Evolutionary conservation across 2,113 vertebrate genomes (phyloP).

Genomic region (Kryptolebias marmoratus): DNA sequence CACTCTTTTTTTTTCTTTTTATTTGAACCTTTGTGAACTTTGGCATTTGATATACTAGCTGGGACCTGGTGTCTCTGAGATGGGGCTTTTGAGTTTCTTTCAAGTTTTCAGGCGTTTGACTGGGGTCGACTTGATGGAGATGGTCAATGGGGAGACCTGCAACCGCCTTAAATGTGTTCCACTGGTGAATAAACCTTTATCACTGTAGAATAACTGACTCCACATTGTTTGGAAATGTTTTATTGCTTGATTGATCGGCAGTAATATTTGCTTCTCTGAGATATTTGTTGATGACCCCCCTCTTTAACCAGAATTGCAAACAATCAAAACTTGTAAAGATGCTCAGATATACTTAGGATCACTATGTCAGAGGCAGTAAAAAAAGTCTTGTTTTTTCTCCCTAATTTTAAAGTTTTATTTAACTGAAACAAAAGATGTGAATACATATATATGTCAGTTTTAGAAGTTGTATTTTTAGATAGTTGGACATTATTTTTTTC

Average conservation of each 20-base stretch:
- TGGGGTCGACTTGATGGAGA: background rate
- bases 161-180: background rate
- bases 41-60: background rate
- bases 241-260: too few relatives aligned
- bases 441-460: background rate
- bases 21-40: background rate
- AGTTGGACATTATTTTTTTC: conserved; percentile 12
- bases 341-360: background rate
- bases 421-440: background rate
- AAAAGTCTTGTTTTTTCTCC: too few relatives aligned
- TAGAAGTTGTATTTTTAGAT: conserved; percentile 5
- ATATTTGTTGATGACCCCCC: background rate
- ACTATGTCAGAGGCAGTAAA: background rate
- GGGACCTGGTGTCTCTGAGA: background rate
- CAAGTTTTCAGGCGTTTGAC: background rate
- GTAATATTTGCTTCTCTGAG: background rate
- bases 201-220: background rate
- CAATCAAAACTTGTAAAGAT: background rate
- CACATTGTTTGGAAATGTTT: too few relatives aligned
- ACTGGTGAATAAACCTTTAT: background rate
- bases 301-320: background rate
- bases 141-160: background rate
- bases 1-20: background rate
- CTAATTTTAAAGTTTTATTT: too few relatives aligned
- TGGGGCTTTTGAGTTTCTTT: background rate